Conservation (phyloP, 2,797 vertebrate species). For the Nyctalus aviator region DNA sequence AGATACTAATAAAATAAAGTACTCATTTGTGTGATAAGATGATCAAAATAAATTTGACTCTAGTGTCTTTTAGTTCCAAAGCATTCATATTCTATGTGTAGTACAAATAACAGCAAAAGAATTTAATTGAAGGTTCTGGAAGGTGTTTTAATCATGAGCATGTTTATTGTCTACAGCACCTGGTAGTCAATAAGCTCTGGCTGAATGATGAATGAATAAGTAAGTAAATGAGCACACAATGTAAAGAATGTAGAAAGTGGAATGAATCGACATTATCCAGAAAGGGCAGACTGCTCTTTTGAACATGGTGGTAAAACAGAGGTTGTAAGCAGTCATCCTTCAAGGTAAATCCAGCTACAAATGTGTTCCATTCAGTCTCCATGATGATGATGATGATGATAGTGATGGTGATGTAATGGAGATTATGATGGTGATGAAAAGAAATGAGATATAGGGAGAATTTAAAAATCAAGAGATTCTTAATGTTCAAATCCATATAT, state of each 20-base stretch:
- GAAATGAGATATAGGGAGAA: neutral
- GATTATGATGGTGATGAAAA: neutral
- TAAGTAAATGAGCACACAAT: neutral
- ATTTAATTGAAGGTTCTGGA: neutral
- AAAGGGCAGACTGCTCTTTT: neutral
- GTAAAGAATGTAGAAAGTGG: neutral
- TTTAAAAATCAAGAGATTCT: neutral
- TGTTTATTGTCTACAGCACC: neutral
- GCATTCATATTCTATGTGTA: neutral
- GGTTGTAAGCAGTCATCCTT: neutral
- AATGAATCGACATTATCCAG: neutral
- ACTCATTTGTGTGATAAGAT: conserved; percentile 31
- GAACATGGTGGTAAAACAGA: neutral
- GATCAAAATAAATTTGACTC: conserved; percentile 55
- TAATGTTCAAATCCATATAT: neutral
- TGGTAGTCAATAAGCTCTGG: neutral
- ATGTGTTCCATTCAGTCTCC: neutral
- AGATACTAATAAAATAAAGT: conserved; percentile 54
- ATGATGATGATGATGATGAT: neutral
- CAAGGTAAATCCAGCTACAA: neutral
- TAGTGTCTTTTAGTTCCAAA: conserved; percentile 10
- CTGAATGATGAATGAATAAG: neutral
- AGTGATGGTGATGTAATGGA: neutral
- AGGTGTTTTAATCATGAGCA: neutral
- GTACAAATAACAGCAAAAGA: neutral